phyloP scores from a whole-genome alignment of 2,113 vertebrate species.

The Callithrix jacchus region DNA sequence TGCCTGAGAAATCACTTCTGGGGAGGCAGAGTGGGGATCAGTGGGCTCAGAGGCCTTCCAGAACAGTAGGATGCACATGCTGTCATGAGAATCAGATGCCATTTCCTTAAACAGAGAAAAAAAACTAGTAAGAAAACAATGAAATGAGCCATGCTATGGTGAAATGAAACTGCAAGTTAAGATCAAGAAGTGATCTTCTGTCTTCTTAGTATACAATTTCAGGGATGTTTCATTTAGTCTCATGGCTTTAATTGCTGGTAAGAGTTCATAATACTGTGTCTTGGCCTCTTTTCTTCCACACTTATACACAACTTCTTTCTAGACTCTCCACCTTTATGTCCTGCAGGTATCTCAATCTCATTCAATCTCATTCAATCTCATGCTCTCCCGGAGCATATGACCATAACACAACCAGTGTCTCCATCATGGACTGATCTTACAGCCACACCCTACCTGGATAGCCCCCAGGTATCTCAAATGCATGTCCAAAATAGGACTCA shows the following conservation, averaged over 20 bases:
- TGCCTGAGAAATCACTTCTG: neutral
- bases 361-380: neutral
- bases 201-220: neutral
- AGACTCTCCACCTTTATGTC: neutral
- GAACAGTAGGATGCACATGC: neutral
- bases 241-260: neutral
- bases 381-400: neutral
- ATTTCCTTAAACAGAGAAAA: constrained; percentile 7
- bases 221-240: neutral
- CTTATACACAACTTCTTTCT: neutral
- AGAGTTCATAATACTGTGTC: neutral
- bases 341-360: neutral
- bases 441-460: neutral
- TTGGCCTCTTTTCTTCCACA: neutral
- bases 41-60: neutral
- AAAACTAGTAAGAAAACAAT: neutral
- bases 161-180: constrained; percentile 11
- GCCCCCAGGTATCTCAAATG: neutral
- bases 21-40: neutral
- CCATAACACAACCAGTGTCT: neutral
- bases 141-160: neutral
- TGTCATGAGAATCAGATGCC: neutral
- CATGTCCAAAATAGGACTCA: neutral
- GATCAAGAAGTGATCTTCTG: neutral
- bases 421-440: neutral